Base-by-base conservation (phyloP, 2,888 invertebrate genomes). In the Calameuta filiformis region DNA sequence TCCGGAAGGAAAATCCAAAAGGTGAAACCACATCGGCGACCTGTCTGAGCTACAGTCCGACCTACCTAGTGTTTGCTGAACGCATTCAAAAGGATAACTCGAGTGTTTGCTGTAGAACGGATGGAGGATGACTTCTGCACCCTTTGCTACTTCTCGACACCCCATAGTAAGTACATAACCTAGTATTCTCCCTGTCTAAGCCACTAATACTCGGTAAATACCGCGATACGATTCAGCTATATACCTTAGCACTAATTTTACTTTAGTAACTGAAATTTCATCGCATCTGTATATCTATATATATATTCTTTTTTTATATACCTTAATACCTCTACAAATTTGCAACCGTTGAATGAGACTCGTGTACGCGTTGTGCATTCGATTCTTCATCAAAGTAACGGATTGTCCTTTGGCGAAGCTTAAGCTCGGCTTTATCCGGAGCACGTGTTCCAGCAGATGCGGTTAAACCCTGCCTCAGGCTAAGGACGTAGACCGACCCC, bases 361-460 rank as follows among this genome's bases (percentile, higher is more conserved):
- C 56, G 23, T 56, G 23, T 56, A 56, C 56, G 56, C 56, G 56
- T 1, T 9, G 56, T 56, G 56, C 56, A 56, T 56, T 83, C 81
- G 82, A 81, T 81, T 81, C 81, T 82, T 81, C 78, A 77, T 34
- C 81, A 78, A 86, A 85, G 78, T 79, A 84, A 84, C 82, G 83
- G 83, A 85, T 85, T 81, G 83, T 71, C 81, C 74, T 79, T 75
- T 78, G 75, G 77, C 76, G 74, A 82, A 80, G 82, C 78, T 81
- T 81, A 79, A 83, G 81, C 75, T 76, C 75, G 76, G 79, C 77
- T 81, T 79, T 85, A 86, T 89, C 85, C 87, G 77, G 79, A 87
- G 88, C 89, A 87, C 89, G 88, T 88, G 89, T 87, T 87, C 82
- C 79, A 81, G 81, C 89, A 89, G 88, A 89, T 88, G 89, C 82